Evolutionary conservation across 2,113 vertebrate genomes (phyloP).

Genomic region (Chaetops frenatus): DNA sequence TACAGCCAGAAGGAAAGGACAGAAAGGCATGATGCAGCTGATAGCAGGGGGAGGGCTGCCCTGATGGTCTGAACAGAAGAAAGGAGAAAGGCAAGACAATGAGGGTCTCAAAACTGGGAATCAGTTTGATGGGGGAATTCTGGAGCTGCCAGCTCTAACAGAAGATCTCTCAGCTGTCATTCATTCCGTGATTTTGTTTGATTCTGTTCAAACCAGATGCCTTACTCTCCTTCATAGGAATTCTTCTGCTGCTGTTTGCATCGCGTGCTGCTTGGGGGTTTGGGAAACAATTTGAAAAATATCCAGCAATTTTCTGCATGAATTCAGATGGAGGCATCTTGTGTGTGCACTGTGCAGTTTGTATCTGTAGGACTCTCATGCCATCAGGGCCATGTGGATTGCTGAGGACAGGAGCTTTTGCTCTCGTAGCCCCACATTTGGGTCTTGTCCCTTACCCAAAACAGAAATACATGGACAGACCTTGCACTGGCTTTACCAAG

Average conservation of each 20-base stretch:
- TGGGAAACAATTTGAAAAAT: not conserved
- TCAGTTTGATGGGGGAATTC: fast-evolving
- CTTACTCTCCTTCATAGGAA: not conserved
- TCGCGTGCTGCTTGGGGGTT: not conserved
- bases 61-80: not conserved
- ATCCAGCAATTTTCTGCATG: not conserved
- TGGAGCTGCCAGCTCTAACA: not conserved
- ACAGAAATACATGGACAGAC: not conserved
- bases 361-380: not conserved
- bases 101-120: not conserved
- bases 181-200: not conserved
- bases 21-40: not conserved
- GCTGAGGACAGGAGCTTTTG: not conserved
- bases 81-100: not conserved
- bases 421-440: not conserved
- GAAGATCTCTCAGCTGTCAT: not conserved
- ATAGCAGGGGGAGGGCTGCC: not conserved
- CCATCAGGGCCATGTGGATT: not conserved
- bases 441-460: not conserved
- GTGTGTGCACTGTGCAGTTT: not conserved
- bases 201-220: not conserved
- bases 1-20: not conserved
- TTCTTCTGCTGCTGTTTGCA: not conserved
- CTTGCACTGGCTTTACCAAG: not conserved
- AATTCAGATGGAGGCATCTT: not conserved